phyloP scores from a whole-genome alignment of 2,797 vertebrate genomes.

The Phoeniculus purpureus region DNA sequence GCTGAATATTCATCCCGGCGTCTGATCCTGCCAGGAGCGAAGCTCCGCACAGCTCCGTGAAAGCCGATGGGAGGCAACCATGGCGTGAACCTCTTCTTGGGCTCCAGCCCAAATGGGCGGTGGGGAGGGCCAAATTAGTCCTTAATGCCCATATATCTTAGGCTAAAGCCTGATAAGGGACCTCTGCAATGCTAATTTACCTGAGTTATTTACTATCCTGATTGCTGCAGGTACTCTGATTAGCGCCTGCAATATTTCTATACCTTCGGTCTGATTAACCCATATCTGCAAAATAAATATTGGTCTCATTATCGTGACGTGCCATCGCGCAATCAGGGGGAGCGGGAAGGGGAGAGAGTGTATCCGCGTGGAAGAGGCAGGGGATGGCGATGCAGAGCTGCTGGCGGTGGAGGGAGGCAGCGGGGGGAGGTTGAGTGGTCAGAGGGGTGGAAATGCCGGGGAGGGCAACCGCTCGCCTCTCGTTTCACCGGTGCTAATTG shows the following conservation, averaged over 20 bases:
- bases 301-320: constrained; percentile 69
- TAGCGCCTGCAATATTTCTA: constrained; percentile 71
- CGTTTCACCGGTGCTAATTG: constrained; percentile 22
- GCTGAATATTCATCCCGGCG: constrained; percentile 53
- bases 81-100: constrained; percentile 27
- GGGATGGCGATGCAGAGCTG: not conserved
- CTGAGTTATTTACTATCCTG: constrained; percentile 74
- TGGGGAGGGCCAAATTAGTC: constrained; percentile 62
- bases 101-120: constrained; percentile 44
- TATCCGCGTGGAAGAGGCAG: constrained; percentile 41
- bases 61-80: constrained; percentile 54
- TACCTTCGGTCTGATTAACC: constrained; percentile 73
- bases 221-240: constrained; percentile 76
- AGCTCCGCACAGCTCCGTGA: not conserved
- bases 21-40: constrained; percentile 39
- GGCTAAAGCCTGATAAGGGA: constrained; percentile 66
- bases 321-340: constrained; percentile 64
- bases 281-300: constrained; percentile 77
- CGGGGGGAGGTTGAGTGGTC: not conserved
- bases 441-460: not conserved
- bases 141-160: constrained; percentile 69
- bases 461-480: constrained; percentile 24
- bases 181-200: constrained; percentile 72
- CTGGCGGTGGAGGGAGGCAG: too few relatives aligned
- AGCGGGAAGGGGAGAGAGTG: constrained; percentile 13